Percentiles rank a stretch among this genome's conserved stretches.
phyloP scores from a whole-genome alignment of 2,888 invertebrate species.

The Smittia sp. region DNA sequence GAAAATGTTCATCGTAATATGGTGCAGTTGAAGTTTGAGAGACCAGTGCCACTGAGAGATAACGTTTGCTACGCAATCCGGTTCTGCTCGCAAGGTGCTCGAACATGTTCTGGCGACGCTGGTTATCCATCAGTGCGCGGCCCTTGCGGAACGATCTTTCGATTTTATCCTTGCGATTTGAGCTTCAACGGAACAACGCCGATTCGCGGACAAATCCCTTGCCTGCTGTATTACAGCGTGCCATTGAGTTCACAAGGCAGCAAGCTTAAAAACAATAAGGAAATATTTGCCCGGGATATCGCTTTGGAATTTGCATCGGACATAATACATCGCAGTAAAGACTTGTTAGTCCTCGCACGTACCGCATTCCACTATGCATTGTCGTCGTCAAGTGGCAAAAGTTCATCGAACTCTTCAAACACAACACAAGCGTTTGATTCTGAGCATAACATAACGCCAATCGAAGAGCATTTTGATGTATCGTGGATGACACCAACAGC shows the following conservation, averaged over 20 bases:
- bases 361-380: conserved; percentile 60
- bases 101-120: conserved; percentile 93
- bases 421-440: conserved; percentile 54
- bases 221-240: conserved; percentile 69
- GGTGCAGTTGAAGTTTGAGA: conserved; percentile 86
- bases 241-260: conserved; percentile 46
- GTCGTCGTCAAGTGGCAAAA: conserved; percentile 60
- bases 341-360: conserved; percentile 72
- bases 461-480: conserved; percentile 54
- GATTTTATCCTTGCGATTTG: conserved; percentile 85
- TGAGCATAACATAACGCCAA: conserved; percentile 54
- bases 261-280: conserved; percentile 39
- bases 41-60: conserved; percentile 80
- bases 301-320: conserved; percentile 74
- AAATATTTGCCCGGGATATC: conserved; percentile 51
- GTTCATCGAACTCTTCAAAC: conserved; percentile 55
- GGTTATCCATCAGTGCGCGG: conserved; percentile 86
- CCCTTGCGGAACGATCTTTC: conserved; percentile 87
- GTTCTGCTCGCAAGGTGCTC: conserved; percentile 83
- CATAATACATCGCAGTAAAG: conserved; percentile 73
- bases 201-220: conserved; percentile 91
- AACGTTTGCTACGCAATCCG: conserved; percentile 85
- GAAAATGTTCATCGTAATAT: conserved; percentile 85
- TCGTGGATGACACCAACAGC: conserved; percentile 49
- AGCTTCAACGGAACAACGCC: conserved; percentile 97